Conservation (phyloP, 2,888 invertebrate genomes). For the Coelinius sp. region DNA sequence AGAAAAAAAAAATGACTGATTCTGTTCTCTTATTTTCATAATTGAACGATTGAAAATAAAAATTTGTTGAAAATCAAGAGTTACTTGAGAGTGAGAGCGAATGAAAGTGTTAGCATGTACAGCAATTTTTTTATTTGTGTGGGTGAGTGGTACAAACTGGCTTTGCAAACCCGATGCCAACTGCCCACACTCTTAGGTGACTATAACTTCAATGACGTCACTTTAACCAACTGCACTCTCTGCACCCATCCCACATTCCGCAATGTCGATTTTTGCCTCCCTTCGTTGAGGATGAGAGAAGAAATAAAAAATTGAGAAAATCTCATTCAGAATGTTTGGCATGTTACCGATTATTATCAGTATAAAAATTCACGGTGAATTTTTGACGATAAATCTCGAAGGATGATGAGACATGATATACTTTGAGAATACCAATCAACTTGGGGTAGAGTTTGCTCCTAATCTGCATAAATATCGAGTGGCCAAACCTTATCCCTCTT, state of each 20-base stretch:
- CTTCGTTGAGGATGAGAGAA: slow-evolving; percentile 16
- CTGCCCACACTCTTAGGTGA: slow-evolving; percentile 60
- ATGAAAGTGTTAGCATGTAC: slow-evolving; percentile 8
- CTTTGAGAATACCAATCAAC: slow-evolving; percentile 63
- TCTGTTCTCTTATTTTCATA: neutral
- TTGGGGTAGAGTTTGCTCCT: slow-evolving; percentile 63
- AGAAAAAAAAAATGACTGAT: neutral
- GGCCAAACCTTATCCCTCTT: neutral
- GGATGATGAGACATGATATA: slow-evolving; percentile 58
- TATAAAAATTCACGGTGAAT: slow-evolving; percentile 62
- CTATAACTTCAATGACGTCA: slow-evolving; percentile 63
- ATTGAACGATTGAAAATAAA: neutral
- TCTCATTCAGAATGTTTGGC: neutral
- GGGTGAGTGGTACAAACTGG: slow-evolving; percentile 36
- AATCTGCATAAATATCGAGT: slow-evolving; percentile 64
- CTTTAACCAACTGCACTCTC: slow-evolving; percentile 58
- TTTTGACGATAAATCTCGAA: slow-evolving; percentile 62
- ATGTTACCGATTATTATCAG: slow-evolving; percentile 54
- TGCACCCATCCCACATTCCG: slow-evolving; percentile 63
- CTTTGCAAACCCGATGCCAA: slow-evolving; percentile 39
- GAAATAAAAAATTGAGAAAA: neutral
- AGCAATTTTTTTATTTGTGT: slow-evolving; percentile 28
- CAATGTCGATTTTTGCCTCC: slow-evolving; percentile 46
- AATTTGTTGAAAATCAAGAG: neutral
- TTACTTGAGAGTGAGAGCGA: neutral